phyloP scores from a whole-genome alignment of 2,113 vertebrate species.

The Ranitomeya imitator region DNA sequence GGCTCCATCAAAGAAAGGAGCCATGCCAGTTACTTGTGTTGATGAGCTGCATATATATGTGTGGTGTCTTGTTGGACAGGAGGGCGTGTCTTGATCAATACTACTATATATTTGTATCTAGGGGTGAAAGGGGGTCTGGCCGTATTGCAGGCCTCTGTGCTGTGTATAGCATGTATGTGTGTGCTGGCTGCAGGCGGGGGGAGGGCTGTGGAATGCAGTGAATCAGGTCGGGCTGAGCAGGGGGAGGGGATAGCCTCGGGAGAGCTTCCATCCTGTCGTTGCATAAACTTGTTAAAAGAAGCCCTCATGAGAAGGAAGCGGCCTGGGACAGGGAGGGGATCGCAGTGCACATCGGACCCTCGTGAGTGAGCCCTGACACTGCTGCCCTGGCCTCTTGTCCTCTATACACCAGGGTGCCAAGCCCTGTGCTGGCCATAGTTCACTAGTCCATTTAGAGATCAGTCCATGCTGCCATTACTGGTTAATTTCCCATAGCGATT shows the following conservation, averaged over 20 bases:
- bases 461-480: neutral
- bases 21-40: neutral
- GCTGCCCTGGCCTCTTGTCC: conserved; percentile 43
- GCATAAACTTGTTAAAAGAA: conserved; percentile 75
- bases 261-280: conserved; percentile 71
- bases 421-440: neutral
- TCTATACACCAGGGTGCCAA: neutral
- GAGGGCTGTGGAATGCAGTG: conserved; percentile 82
- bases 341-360: conserved; percentile 61
- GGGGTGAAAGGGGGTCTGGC: neutral
- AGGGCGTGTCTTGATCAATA: neutral
- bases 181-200: conserved; percentile 79
- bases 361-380: conserved; percentile 60
- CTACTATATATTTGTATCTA: neutral
- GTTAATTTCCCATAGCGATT: neutral
- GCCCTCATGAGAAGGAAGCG: conserved; percentile 67
- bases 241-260: conserved; percentile 68
- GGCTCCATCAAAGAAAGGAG: neutral
- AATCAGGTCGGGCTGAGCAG: conserved; percentile 79
- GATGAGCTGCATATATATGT: neutral
- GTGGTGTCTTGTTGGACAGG: neutral
- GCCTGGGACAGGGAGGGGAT: conserved; percentile 63
- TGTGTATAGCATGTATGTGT: conserved; percentile 67
- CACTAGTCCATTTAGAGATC: neutral
- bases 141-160: neutral